Percentiles rank a stretch among this genome's conserved stretches.
These are phyloP conservation scores for Hydrozoanthus tunicans DNA, from an alignment of 64 coral and sea anemone species.

Conservation along the genomic window DNA sequence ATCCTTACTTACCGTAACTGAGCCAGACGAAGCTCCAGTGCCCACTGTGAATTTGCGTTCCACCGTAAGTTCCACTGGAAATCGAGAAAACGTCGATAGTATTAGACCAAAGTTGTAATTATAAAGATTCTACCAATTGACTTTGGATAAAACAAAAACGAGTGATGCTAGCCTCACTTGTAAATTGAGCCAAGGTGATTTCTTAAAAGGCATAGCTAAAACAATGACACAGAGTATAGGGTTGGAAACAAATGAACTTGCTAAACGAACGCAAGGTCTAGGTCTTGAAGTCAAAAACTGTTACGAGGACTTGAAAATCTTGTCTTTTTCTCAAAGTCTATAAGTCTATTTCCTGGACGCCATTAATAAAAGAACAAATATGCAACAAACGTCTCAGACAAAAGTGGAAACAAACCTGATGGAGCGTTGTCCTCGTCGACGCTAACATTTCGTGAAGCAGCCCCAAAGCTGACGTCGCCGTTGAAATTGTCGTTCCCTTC, in stretches of 20 bases:
- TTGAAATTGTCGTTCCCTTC: slow-evolving; percentile 93
- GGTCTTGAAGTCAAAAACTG: no score
- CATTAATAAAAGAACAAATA: neutral
- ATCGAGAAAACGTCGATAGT: neutral
- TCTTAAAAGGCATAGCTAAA: no score
- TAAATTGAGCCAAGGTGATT: no score
- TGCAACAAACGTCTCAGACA: neutral
- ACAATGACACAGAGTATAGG: no score
- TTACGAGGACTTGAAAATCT: no score
- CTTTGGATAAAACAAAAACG: no score
- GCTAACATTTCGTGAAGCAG: slow-evolving; percentile 71
- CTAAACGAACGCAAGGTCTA: no score
- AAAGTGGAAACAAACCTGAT: slow-evolving; percentile 45
- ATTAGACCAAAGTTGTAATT: no score
- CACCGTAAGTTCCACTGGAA: slow-evolving; percentile 26
- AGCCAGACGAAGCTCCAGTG: slow-evolving; percentile 14
- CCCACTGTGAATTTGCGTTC: slow-evolving; percentile 28
- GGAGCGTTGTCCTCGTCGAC: slow-evolving; percentile 77
- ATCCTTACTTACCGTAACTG: slow-evolving; percentile 23
- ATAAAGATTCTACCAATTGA: no score
- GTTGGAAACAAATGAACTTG: neutral
- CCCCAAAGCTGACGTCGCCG: slow-evolving; percentile 75
- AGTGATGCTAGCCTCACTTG: no score
- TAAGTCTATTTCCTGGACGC: no score
- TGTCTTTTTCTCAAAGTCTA: no score